Percentiles rank a stretch among this genome's conserved stretches.
Conservation (phyloP, 2,113 vertebrate species). For the Capreolus pygargus region DNA sequence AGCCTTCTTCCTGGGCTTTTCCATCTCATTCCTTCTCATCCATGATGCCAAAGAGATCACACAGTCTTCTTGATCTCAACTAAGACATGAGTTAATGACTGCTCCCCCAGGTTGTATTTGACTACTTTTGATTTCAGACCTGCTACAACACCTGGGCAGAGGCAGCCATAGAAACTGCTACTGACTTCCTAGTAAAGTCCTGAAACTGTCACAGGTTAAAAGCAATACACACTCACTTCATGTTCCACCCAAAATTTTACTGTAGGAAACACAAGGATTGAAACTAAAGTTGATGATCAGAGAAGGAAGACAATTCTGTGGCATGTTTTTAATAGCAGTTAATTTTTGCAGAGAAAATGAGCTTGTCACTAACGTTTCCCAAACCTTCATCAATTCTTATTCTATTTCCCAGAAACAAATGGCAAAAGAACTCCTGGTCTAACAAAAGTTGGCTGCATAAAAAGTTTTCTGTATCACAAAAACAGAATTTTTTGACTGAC, state of each 20-base stretch:
- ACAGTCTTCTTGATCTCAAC: not conserved
- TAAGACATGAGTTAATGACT: not conserved
- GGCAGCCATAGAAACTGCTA: not conserved
- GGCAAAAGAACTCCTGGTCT: not conserved
- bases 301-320: not conserved
- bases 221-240: not conserved
- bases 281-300: not conserved
- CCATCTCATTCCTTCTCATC: not conserved
- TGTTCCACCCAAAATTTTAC: not conserved
- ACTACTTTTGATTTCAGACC: conserved; percentile 8
- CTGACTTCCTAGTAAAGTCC: not conserved
- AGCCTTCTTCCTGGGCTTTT: not conserved
- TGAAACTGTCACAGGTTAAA: not conserved
- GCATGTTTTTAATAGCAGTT: not conserved
- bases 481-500: not conserved
- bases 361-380: conserved; percentile 11
- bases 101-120: not conserved
- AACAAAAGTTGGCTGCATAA: not conserved
- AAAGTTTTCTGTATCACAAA: not conserved
- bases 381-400: not conserved
- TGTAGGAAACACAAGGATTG: not conserved
- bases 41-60: not conserved
- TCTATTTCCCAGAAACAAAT: not conserved
- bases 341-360: not conserved
- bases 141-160: not conserved